A percentile compares a stretch with the other conserved stretches of the same genome.
Evolutionary conservation across 1,140 invertebrate species (phyloP).

Genomic region (Microplitis mediator): DNA sequence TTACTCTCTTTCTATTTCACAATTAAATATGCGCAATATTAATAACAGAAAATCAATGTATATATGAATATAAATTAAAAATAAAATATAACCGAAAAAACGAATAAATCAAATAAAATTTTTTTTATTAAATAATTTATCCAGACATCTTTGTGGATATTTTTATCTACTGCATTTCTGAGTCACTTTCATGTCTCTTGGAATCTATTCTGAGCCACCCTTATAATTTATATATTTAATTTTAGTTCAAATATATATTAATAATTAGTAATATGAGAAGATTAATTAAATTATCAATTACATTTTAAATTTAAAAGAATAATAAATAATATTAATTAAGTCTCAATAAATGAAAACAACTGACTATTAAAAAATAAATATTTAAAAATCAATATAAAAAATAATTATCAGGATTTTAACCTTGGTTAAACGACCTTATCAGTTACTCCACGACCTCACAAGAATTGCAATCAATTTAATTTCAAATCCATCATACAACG

Average conservation of each 20-base stretch:
- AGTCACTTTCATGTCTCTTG: background rate
- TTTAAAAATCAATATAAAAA: background rate
- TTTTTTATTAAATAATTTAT: background rate
- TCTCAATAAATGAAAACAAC: no score
- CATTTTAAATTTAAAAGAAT: no score
- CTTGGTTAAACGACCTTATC: slow-evolving; percentile 3
- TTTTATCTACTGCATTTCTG: slow-evolving; percentile 1
- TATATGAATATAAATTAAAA: background rate
- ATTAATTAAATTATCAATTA: background rate
- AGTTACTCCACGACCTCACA: background rate
- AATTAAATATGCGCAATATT: no score
- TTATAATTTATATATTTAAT: background rate
- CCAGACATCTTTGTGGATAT: slow-evolving; percentile 6
- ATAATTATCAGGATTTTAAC: background rate
- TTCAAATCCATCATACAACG: background rate
- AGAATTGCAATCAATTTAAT: background rate
- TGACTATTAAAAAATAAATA: background rate
- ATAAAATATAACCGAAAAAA: background rate
- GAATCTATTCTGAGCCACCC: background rate
- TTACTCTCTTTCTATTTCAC: no score
- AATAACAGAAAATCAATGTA: no score
- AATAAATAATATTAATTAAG: background rate
- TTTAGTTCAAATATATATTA: background rate
- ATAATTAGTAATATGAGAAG: background rate
- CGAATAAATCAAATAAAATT: background rate